Evolutionary conservation across 2,888 invertebrate species (phyloP), one percentile per base, ranked within the genome.

Genomic region (Macropis europaea): DNA sequence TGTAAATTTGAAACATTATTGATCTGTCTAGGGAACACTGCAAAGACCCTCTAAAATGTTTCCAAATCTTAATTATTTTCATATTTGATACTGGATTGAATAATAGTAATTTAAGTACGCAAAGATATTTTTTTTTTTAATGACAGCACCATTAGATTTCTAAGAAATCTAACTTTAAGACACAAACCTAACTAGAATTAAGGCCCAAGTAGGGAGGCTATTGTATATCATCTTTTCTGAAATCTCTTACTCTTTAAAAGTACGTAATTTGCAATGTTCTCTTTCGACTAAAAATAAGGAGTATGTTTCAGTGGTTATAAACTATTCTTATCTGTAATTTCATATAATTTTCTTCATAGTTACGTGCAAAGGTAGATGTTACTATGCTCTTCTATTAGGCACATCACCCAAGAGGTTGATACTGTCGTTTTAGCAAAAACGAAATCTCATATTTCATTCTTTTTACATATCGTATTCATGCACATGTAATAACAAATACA

Each of bases 391-490:
- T 53, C 9, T 11, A 36, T 72, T 59, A 73, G 64, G 64, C 72
- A 72, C 73, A 54, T 54, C 15, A 63, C 59, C 38, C 57, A 32
- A 63, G 36, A 45, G 34, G 30, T 63, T 47, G 47, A 72, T 54
- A 53, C 53, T 15, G 19, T 63, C 36, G 54, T 15, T 42, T 57
- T 36, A 63, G 11, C 13, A 38, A 42, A 56, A 71, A 45, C 38
- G 45, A 57, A 62, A 43, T 48, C 36, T 7, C 30, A 28, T 34
- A 53, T 30, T 42, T 32, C 43, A 24, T 17, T 36, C 13, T n/a
- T 19, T 70, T 28, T 42, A 36, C 30, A 11, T 36, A 24, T 32
- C 13, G 6, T 34, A 43, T 19, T 9, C 50, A 36, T 19, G 47
- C 42, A 60, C 7, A 19, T 17, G 26, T 24, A 34, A 4, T 67